Evolutionary conservation across 1,140 invertebrate genomes (phyloP), one percentile per base, ranked within the genome.

Genomic region (Caenorhabditis brenneri): DNA sequence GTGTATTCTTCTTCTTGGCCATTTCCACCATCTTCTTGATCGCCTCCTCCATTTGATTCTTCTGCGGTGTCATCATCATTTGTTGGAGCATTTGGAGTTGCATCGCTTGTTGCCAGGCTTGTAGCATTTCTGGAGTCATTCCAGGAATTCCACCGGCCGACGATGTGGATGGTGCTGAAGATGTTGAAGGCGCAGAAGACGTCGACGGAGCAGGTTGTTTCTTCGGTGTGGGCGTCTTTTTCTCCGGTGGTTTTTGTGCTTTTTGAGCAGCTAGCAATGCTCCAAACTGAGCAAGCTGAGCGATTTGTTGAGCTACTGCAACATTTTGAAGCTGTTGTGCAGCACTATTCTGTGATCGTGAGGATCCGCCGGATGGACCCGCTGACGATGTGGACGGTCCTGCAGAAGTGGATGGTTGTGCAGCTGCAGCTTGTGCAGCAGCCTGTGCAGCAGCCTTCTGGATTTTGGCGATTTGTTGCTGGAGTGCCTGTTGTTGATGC

Each of bases 1-100:
- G 29, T 22, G 29, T 0, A 6, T n/a, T 16, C 49, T 78, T 78
- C 22, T 79, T 79, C 78, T 74, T 78, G 3, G 74, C 60, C 65
- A 78, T 48, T 12, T 83, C 60, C 19, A 29, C 24, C 74, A 83
- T 58, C 42, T 83, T 58, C 39, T 53, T 74, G 65, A 83, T 39
- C 10, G 60, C 58, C n/a, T 83, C 82, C 29, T 60, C 82, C 46
- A 83, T 65, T 36, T 65, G 58, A 33, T 19, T n/a, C 24, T 65
- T 65, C 5, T 65, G 58, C 4, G 58, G 58, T 27, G 29, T 65
- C 58, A 65, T 36, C 58, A 65, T 9, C 58, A 36, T 36, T 36
- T 65, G 58, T 36, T 65, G 58, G 5, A 65, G 10, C 12, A 31
- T 31, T n/a, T 65, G 58, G 4, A 65, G n/a, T 27, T 65, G 58